Evolutionary conservation across 2,797 vertebrate species (phyloP), one percentile per base, ranked within the genome.

Genomic region (Hippoglossus hippoglossus): DNA sequence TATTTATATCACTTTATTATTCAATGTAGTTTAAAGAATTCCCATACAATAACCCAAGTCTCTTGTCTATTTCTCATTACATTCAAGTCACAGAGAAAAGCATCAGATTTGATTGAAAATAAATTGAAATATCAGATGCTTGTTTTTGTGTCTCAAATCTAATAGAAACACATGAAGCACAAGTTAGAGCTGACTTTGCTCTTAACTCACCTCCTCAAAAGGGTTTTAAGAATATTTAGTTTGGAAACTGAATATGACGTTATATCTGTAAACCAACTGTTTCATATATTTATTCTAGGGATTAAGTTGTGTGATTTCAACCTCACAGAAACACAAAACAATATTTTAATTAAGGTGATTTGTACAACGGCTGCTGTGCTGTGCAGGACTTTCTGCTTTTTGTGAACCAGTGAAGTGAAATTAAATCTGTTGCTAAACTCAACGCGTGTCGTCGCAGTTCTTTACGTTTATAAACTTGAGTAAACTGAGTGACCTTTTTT

Each of bases 371-470:
- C 39, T 63, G 55, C 56, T 46, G 26, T 67, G 65, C 53, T 26
- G 65, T 25, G 71, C 44, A 21, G 31, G 39, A 62, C 21, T 53
- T 36, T 62, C 63, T 22, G 34, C 28, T 53, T 26, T 66, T 64
- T 24, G 26, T 71, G 53, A 69, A 63, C 79, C 66, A 50, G 5
- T 59, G 47, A 49, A 49, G 60, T 81, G 67, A 21, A 24, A 64
- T 60, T 78, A 81, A 81, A 64, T 80, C 34, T 52, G n/a, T 62
- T 70, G 4, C 21, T 31, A 25, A 73, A 75, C 3, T 47, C 28
- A 6, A 4, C 13, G 6, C 11, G 3, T 57, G 49, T 36, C 1
- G 2, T 6, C 31, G 59, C 60, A 6, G 1, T 64, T 69, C 6
- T 68, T 59, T 21, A 5, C 6, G 12, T 21, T 34, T 59, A 31